Evolutionary conservation across 2,888 invertebrate species (phyloP).

Genomic region (Drosophila siamana): DNA sequence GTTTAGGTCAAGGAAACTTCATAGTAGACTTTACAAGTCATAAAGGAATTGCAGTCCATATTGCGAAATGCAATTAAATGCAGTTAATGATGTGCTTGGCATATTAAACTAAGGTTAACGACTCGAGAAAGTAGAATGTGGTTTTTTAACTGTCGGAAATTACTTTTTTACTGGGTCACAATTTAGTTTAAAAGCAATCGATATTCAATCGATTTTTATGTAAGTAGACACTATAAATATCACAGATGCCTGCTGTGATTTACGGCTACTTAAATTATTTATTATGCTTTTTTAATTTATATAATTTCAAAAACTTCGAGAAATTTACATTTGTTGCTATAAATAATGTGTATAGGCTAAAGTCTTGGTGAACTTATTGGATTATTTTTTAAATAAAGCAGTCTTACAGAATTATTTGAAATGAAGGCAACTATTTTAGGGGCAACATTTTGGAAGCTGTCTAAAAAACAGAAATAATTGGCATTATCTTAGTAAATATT

Average conservation of each 20-base stretch:
- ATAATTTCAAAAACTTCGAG: no score
- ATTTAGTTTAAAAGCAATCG: no score
- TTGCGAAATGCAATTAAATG: background rate
- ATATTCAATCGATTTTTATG: no score
- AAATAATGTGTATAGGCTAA: background rate
- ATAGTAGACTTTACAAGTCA: background rate
- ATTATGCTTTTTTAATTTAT: no score
- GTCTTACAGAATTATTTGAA: background rate
- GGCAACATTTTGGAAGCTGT: background rate
- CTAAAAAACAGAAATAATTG: no score
- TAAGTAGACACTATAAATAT: no score
- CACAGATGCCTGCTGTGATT: no score
- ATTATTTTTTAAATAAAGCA: background rate
- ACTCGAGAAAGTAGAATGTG: background rate
- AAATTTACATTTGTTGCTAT: background rate
- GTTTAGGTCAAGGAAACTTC: constrained; percentile 34
- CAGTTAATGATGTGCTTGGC: background rate
- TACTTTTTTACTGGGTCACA: background rate
- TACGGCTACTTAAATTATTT: no score
- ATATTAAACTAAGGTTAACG: background rate
- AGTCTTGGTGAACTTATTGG: background rate
- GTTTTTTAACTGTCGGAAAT: no score
- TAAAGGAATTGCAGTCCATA: background rate
- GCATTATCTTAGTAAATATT: no score
- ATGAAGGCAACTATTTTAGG: background rate